Evolutionary conservation across 1,140 invertebrate genomes (phyloP).

Genomic region (Leptinotarsa texana): DNA sequence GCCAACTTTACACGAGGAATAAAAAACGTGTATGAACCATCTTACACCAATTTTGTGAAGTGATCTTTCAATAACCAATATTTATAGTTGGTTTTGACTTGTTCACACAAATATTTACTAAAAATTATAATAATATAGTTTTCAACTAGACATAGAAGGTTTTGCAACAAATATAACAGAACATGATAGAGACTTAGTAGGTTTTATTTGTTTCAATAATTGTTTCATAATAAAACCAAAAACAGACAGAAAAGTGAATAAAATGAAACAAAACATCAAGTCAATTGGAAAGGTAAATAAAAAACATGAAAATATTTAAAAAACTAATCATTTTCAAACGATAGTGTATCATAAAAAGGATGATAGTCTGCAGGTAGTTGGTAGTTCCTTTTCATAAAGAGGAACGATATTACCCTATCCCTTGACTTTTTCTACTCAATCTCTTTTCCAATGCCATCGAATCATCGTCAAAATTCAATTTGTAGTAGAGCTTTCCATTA

Average conservation of each 20-base stretch:
- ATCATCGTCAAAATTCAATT: neutral
- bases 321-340: neutral
- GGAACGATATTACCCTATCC: neutral
- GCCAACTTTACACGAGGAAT: neutral
- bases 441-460: neutral
- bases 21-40: neutral
- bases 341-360: constrained; percentile 8
- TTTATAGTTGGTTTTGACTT: neutral
- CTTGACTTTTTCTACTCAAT: neutral
- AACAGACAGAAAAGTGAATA: too few relatives aligned
- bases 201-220: neutral
- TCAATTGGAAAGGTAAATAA: neutral
- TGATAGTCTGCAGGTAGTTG: constrained; percentile 6
- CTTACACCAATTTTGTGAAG: neutral
- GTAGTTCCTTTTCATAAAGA: neutral
- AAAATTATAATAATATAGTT: constrained; percentile 7
- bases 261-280: too few relatives aligned
- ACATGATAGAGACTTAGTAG: neutral
- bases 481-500: neutral
- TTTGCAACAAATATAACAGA: constrained; percentile 7
- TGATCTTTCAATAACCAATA: too few relatives aligned
- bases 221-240: too few relatives aligned
- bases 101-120: constrained; percentile 3
- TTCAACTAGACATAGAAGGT: neutral
- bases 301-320: neutral